phyloP scores from a whole-genome alignment of 2,113 vertebrate genomes.

The Perognathus longimembris region DNA sequence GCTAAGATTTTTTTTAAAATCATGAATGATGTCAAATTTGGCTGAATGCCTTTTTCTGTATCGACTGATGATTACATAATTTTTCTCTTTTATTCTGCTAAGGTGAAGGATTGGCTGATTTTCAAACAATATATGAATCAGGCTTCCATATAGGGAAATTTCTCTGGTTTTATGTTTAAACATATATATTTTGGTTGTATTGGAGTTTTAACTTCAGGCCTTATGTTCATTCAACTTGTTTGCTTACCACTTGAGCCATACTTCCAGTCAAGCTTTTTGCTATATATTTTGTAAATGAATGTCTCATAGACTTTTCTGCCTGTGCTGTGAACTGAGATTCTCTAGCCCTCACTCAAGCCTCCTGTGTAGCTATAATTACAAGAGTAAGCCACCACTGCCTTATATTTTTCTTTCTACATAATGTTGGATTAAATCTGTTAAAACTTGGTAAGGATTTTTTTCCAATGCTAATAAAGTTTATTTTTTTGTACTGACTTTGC shows the following conservation, averaged over 20 bases:
- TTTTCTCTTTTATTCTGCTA: constrained; percentile 17
- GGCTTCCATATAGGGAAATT: neutral
- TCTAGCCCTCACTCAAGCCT: no score
- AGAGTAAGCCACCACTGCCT: neutral
- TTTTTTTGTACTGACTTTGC: no score
- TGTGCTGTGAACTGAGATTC: no score
- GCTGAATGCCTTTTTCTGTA: neutral
- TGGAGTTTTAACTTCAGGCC: no score
- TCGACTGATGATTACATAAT: neutral
- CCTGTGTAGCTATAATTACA: no score
- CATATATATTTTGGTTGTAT: no score
- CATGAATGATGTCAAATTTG: neutral
- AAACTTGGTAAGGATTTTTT: neutral
- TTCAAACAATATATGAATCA: neutral
- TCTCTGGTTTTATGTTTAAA: neutral
- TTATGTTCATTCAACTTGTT: no score
- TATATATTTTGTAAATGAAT: no score
- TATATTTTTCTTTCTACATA: neutral
- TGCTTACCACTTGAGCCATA: no score
- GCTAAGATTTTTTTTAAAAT: neutral
- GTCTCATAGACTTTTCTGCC: no score
- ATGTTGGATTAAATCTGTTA: neutral
- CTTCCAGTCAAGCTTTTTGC: no score
- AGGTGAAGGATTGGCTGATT: neutral
- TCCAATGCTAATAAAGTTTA: no score